Evolutionary conservation across 1,140 invertebrate species (phyloP).

Genomic region (Drosophila aff.): DNA sequence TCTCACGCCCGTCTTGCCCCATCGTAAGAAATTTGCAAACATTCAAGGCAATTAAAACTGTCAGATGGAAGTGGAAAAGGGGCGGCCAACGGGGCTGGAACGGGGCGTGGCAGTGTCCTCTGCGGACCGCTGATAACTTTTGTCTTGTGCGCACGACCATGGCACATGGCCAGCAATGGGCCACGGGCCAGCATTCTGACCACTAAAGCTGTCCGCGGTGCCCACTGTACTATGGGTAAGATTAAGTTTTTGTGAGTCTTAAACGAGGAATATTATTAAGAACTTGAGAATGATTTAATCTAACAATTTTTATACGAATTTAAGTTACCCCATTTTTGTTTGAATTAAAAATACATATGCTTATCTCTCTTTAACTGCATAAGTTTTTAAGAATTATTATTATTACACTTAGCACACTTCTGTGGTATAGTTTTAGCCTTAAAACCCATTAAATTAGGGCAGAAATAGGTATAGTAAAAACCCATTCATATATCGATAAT

Average conservation of each 20-base stretch:
- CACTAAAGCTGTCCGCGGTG: conserved; percentile 51
- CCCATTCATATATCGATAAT: too few relatives aligned
- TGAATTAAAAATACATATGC: neutral
- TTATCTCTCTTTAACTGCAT: neutral
- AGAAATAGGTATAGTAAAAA: too few relatives aligned
- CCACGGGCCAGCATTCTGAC: conserved; percentile 77
- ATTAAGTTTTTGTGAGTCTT: neutral
- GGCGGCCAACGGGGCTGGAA: conserved; percentile 2
- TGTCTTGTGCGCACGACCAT: conserved; percentile 54
- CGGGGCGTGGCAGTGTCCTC: conserved; percentile 17
- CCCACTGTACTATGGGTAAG: conserved; percentile 6
- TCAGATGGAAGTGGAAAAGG: conserved; percentile 60
- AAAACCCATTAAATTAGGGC: too few relatives aligned
- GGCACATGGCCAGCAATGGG: conserved; percentile 61
- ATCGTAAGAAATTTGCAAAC: conserved; percentile 80
- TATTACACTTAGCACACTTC: too few relatives aligned
- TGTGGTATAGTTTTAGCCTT: too few relatives aligned
- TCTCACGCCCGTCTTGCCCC: conserved; percentile 7
- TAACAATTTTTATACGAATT: neutral
- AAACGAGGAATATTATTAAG: neutral
- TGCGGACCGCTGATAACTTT: conserved; percentile 72
- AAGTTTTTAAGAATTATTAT: too few relatives aligned
- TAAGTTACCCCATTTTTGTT: neutral
- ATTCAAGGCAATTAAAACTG: conserved; percentile 82
- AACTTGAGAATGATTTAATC: neutral